Percentiles rank a stretch among this genome's conserved stretches.
Conservation (phyloP, 2,797 vertebrate species). For the Pyrocephalus nanus region DNA sequence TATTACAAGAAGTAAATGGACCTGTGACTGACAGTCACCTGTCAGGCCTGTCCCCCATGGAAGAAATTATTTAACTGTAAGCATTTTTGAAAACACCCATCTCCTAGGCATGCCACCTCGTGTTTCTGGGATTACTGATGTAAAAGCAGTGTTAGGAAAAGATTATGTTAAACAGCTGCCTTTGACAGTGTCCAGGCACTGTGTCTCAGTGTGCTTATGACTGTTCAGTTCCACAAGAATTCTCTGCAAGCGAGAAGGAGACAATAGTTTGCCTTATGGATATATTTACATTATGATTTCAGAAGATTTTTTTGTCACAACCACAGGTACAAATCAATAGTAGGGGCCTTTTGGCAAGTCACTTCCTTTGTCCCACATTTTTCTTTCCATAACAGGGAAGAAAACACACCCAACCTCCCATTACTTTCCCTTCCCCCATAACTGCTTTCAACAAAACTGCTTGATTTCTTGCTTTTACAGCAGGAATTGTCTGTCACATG, state of each 20-base stretch:
- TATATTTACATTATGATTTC: background rate
- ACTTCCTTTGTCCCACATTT: background rate
- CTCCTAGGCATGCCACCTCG: background rate
- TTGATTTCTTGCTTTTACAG: background rate
- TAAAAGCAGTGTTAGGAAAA: background rate
- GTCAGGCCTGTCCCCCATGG: background rate
- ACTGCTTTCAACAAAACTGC: background rate
- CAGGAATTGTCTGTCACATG: background rate
- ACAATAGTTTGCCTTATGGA: background rate
- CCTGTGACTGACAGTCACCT: constrained; percentile 18
- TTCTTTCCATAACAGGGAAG: background rate
- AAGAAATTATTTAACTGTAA: constrained; percentile 31
- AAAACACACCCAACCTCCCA: fast-evolving
- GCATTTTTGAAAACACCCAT: background rate
- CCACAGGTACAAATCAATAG: background rate
- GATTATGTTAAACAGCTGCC: background rate
- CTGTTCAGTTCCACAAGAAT: background rate
- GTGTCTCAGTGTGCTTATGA: background rate
- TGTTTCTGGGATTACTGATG: background rate
- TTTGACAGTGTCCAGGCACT: background rate
- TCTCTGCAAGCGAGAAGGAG: background rate
- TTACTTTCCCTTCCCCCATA: background rate
- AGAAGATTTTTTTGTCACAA: background rate
- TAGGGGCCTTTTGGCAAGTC: background rate
- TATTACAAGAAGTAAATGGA: background rate